phyloP scores from a whole-genome alignment of 2,113 vertebrate genomes.

The Ranitomeya variabilis region DNA sequence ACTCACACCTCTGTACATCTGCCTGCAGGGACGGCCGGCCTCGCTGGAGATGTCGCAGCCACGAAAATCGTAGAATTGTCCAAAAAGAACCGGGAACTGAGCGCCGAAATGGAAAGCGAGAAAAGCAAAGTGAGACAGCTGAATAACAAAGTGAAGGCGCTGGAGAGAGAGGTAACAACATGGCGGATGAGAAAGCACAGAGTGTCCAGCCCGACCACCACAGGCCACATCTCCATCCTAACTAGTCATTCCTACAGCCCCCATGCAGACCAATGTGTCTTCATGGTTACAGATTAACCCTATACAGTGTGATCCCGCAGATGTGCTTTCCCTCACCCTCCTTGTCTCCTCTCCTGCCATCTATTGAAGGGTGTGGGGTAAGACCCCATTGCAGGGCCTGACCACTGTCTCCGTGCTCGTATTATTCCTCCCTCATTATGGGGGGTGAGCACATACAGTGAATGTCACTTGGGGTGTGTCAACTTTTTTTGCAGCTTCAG shows the following conservation, averaged over 20 bases:
- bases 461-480: neutral
- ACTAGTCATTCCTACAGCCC: no score
- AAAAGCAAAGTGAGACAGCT: conserved; percentile 81
- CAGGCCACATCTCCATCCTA: no score
- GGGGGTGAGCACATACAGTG: neutral
- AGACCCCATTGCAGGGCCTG: no score
- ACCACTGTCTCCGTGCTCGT: no score
- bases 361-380: no score
- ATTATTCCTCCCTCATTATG: neutral
- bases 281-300: no score
- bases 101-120: conserved; percentile 77
- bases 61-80: conserved; percentile 91
- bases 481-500: conserved; percentile 62
- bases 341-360: no score
- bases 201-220: no score
- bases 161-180: conserved; percentile 82
- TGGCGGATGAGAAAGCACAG: no score
- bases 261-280: no score
- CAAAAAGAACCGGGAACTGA: conserved; percentile 84
- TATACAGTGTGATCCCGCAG: no score
- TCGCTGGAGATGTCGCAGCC: conserved; percentile 84
- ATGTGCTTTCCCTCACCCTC: no score
- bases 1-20: neutral
- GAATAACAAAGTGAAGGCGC: conserved; percentile 77
- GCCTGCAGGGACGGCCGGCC: conserved; percentile 74